Base-by-base conservation (phyloP, 2,888 invertebrate species). In the Pyralis farinalis region DNA sequence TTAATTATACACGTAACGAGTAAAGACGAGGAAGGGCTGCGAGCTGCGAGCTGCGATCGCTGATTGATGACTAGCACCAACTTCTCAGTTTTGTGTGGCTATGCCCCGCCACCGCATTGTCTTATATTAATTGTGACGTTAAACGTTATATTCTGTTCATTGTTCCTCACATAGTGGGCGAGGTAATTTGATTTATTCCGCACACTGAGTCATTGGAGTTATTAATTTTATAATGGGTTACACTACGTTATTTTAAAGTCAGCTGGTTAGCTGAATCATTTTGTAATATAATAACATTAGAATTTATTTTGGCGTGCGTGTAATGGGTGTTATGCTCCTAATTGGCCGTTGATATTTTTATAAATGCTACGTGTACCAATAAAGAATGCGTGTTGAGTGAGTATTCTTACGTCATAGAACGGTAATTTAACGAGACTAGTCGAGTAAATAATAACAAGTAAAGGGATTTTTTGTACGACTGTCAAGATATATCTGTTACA, bases 1-100 rank as follows among this genome's bases (percentile, higher is more conserved):
- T 88, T 86, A 88, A 88, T 87, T 84, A 84, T 82, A 68, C n/a
- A n/a, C 77, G 71, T 80, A 79, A 77, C 67, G 68, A 77, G 77
- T 69, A 65, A 77, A 77, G 75, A 67, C 62, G 65, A 60, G 61
- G 62, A 55, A 47, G 66, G 69, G 63, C 55, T 53, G 16, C 16
- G 16, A 16, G 63, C 55, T 53, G 16, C 16, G 16, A 16, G 16
- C 16, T 16, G 60, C 59, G 71, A 81, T 81, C 61, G 70, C 73
- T 87, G 87, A 86, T 87, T 84, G 86, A 85, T 87, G 82, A 81
- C 76, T 58, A 60, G 53, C 65, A 63, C 60, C 62, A 72, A 68
- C 74, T 77, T 66, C 66, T 56, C 63, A 69, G 72, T 74, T 72
- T 65, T 62, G 60, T 68, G 61, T 55, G 31, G 2, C 53, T 66